Conservation (phyloP, 2,797 vertebrate genomes). For the Etheostoma nigrum region DNA sequence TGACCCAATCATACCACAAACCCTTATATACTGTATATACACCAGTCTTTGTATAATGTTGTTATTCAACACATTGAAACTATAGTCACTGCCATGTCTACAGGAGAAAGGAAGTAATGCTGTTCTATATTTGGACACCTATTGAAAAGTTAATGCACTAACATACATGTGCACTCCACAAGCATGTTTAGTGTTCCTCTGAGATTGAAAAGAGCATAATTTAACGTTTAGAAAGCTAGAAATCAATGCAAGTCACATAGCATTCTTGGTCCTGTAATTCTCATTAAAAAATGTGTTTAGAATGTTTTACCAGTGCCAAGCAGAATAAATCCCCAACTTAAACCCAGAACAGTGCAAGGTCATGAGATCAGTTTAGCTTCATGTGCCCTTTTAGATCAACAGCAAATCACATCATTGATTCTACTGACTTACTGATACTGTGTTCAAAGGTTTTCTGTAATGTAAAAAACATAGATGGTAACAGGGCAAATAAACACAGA, state of each 20-base stretch:
- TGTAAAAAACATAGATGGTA: not conserved
- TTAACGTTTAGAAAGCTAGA: not conserved
- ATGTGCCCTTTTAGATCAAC: slow-evolving; percentile 4
- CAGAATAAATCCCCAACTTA: slow-evolving; percentile 4
- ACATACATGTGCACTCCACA: slow-evolving; percentile 16
- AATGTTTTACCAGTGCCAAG: not conserved
- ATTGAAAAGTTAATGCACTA: slow-evolving; percentile 25
- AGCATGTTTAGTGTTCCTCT: not conserved
- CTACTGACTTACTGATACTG: too few relatives aligned
- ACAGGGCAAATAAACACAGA: not conserved
- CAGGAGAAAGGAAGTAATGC: not conserved
- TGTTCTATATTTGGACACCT: slow-evolving; percentile 31
- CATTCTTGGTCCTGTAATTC: not conserved
- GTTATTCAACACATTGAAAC: slow-evolving; percentile 6
- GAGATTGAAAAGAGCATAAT: slow-evolving; percentile 4
- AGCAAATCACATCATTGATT: not conserved
- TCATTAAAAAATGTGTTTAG: not conserved
- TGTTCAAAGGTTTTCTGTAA: not conserved
- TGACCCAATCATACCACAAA: slow-evolving; percentile 8
- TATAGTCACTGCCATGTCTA: not conserved
- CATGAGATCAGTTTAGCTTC: not conserved
- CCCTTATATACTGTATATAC: too few relatives aligned
- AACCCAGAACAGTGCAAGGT: slow-evolving; percentile 2
- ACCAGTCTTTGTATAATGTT: not conserved
- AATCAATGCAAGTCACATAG: not conserved